Base-by-base conservation (phyloP, 2,797 vertebrate genomes). In the Spinus pinus region DNA sequence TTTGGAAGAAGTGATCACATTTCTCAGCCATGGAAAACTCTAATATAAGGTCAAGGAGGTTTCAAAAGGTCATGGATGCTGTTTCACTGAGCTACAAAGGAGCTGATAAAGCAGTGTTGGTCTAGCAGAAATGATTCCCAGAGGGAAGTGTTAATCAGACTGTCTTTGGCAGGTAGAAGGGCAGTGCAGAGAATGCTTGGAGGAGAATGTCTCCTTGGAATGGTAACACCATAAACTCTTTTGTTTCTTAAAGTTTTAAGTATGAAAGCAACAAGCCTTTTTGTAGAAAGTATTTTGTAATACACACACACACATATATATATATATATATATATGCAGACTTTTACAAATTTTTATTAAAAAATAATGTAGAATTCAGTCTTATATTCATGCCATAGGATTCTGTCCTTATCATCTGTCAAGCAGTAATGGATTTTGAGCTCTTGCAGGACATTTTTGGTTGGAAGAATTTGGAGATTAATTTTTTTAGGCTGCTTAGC, bases 61-160 rank as follows among this genome's bases (percentile, higher is more conserved):
- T 94, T 92, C 3, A 8, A 80, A 93, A 94, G 78, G 74, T 87
- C 27, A 4, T 60, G 74, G 56, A 89, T 93, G 78, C 49, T 95
- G 81, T 92, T 94, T 89, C 78, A 60, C 60, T 60, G 39, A 87
- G 74, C 81, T 96, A 62, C 88, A 92, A 87, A 94, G 83, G 28
- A 89, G 95, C 94, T 95, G 88, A 96, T 93, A 93, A 92, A 95
- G 96, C 91, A 94, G 37, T 56, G 58, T 91, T 89, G 84, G 78
- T 84, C 64, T 90, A 60, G 81, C 78, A 96, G 88, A 93, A 93
- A 88, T 85, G 88, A 58, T 91, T 93, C 94, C 88, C 88, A 79
- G 88, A 75, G 88, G 94, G 83, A 95, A 90, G 88, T 75, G 70
- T 95, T 96, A 90, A 96, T 96, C 92, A 95, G 88, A 41, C 56